Evolutionary conservation across 2,113 vertebrate species (phyloP).

Genomic region (Microcebus ravelobensis): DNA sequence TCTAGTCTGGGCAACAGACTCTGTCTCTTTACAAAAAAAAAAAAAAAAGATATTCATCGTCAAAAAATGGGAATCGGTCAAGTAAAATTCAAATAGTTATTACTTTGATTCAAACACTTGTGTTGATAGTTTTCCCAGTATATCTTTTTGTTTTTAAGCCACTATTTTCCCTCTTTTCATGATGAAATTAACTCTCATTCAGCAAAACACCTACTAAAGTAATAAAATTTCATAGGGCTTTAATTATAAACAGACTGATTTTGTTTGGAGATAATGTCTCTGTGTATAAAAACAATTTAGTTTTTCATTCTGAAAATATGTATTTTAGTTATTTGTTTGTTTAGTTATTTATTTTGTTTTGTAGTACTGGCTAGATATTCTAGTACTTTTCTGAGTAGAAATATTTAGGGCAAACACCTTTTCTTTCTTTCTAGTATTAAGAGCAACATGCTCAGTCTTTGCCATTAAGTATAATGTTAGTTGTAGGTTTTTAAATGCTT

Average conservation of each 20-base stretch:
- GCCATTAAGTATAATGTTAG: neutral
- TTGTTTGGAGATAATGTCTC: neutral
- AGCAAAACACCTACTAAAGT: neutral
- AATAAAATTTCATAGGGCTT: neutral
- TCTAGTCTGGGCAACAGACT: no score
- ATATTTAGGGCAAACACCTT: neutral
- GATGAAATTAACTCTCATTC: neutral
- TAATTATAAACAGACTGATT: neutral
- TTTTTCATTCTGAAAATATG: neutral
- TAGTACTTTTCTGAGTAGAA: neutral
- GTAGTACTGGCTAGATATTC: neutral
- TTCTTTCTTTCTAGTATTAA: neutral
- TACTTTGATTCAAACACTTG: neutral
- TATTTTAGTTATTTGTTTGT: neutral
- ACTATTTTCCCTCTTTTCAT: neutral
- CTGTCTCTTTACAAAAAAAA: no score
- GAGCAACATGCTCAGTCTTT: neutral
- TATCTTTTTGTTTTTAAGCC: neutral
- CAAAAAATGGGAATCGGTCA: neutral
- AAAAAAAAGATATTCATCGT: rapidly evolving
- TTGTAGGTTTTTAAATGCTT: neutral
- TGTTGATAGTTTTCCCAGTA: neutral
- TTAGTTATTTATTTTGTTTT: neutral
- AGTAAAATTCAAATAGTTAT: neutral
- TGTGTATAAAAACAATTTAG: neutral